Percentiles rank a stretch among this genome's conserved stretches.
These are phyloP conservation scores for Brachyopa scutellaris DNA, from an alignment of 2,888 invertebrate species.

Conservation along the genomic window DNA sequence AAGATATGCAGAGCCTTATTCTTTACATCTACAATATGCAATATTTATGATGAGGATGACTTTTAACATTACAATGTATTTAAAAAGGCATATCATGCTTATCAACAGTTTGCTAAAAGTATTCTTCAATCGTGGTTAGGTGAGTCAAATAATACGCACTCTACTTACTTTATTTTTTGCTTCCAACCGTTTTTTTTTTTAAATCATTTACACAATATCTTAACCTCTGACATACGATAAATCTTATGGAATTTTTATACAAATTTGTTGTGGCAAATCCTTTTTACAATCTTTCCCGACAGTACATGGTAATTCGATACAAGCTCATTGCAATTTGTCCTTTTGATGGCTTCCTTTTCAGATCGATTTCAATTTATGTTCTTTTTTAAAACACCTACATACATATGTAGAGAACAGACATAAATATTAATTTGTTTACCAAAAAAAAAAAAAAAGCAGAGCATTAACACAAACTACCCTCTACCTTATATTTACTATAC, in stretches of 20 bases:
- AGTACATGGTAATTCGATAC: conserved; percentile 64
- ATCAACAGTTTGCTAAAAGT: too few species aligned
- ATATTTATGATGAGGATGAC: too few species aligned
- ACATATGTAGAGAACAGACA: conserved; percentile 29
- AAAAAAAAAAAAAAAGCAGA: conserved; percentile 46
- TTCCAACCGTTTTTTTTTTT: too few species aligned
- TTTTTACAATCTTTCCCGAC: conserved; percentile 18
- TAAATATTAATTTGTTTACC: conserved; percentile 63
- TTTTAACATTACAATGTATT: too few species aligned
- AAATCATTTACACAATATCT: conserved; percentile 20
- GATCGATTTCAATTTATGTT: conserved; percentile 81
- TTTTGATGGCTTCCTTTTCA: conserved; percentile 82
- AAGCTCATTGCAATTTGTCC: conserved; percentile 72
- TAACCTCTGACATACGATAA: conserved; percentile 46
- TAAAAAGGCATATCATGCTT: too few species aligned
- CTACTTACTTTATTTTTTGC: too few species aligned
- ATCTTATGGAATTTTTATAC: conserved; percentile 38
- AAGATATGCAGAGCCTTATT: too few species aligned
- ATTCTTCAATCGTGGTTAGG: too few species aligned
- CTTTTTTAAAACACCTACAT: conserved; percentile 60
- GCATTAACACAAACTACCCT: conserved; percentile 23
- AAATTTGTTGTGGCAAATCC: conserved; percentile 60
- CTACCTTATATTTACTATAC: too few species aligned
- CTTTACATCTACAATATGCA: too few species aligned
- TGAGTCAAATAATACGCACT: too few species aligned